Conservation (phyloP, 2,113 vertebrate genomes). For the Ceuthmochares aereus region DNA sequence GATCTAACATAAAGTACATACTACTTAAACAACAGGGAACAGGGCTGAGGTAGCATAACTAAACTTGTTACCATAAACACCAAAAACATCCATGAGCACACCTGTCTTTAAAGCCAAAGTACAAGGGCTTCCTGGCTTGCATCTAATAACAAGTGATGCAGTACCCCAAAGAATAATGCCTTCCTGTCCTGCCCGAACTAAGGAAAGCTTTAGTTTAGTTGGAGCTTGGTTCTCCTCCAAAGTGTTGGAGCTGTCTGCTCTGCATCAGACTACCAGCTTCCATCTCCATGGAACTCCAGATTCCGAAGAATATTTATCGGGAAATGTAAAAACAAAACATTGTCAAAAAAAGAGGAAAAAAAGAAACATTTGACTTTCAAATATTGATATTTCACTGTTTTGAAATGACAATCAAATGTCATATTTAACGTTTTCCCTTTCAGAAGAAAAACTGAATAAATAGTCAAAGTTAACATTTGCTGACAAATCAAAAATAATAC, state of each 20-base stretch:
- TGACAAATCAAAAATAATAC: slow-evolving; percentile 45
- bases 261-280: not conserved
- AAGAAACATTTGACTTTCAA: not conserved
- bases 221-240: not conserved
- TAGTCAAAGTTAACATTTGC: slow-evolving; percentile 35
- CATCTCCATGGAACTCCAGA: not conserved
- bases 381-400: slow-evolving; percentile 22
- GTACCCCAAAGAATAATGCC: not conserved
- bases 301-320: slow-evolving; percentile 2
- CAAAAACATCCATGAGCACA: not conserved
- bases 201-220: not conserved
- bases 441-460: slow-evolving; percentile 35
- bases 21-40: not conserved
- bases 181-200: not conserved
- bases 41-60: not conserved
- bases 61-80: not conserved
- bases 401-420: slow-evolving; percentile 28
- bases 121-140: not conserved
- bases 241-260: not conserved
- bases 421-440: slow-evolving; percentile 8
- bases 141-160: not conserved
- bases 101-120: not conserved
- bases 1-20: not conserved
- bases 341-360: not conserved
- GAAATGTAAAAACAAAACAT: not conserved